Conservation (phyloP, 2,888 invertebrate genomes). For the Phalangium opilio region DNA sequence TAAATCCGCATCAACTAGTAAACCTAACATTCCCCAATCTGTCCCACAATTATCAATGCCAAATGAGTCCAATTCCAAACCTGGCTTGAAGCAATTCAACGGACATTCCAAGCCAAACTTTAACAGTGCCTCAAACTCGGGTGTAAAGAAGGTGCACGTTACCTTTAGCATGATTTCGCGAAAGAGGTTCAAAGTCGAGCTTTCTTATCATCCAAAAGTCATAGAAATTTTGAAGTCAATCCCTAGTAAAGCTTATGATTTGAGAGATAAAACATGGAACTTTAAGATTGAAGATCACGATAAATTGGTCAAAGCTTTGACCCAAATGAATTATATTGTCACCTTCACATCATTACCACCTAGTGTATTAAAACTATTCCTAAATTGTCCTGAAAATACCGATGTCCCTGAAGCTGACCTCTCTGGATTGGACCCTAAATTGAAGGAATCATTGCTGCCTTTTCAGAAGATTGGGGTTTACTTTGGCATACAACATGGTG, state of each 20-base stretch:
- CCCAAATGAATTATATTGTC: constrained; percentile 10
- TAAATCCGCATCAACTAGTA: too few relatives aligned
- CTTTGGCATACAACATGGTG: constrained; percentile 63
- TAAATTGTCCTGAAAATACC: constrained; percentile 6
- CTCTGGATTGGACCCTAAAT: constrained; percentile 48
- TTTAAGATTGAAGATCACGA: constrained; percentile 16
- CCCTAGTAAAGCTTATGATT: constrained; percentile 13
- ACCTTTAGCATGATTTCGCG: constrained; percentile 9
- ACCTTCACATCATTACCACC: constrained; percentile 9
- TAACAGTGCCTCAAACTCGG: too few relatives aligned
- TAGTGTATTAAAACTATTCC: constrained; percentile 8
- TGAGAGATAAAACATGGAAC: constrained; percentile 17
- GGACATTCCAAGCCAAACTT: too few relatives aligned
- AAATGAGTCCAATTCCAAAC: too few relatives aligned
- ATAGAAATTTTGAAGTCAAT: constrained; percentile 15
- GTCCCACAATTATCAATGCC: too few relatives aligned
- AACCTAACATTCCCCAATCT: too few relatives aligned
- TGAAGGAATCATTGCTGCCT: constrained; percentile 55
- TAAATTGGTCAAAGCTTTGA: constrained; percentile 8
- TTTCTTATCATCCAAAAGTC: constrained; percentile 13
- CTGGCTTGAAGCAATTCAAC: too few relatives aligned
- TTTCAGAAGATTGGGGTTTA: constrained; percentile 83
- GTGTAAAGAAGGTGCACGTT: too few relatives aligned
- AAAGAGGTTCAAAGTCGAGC: constrained; percentile 13
- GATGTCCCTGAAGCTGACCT: constrained; percentile 39